phyloP scores from a whole-genome alignment of 2,113 vertebrate genomes.

The Peucedramus taeniatus region DNA sequence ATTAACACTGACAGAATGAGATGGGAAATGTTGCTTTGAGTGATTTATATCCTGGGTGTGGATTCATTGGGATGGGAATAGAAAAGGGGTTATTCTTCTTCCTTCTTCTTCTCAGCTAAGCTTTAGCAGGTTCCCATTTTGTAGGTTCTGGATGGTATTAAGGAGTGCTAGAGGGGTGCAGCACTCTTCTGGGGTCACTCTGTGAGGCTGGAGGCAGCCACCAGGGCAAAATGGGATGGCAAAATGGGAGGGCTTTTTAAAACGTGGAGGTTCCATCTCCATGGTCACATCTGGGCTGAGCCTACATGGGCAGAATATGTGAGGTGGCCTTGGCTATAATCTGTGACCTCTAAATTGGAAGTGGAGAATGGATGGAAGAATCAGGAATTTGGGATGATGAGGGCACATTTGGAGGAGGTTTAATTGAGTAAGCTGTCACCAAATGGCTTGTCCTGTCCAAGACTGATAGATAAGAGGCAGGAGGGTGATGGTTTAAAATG shows the following conservation, averaged over 20 bases:
- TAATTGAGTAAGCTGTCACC: slow-evolving; percentile 17
- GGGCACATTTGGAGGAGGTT: background rate
- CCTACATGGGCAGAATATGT: rapidly evolving
- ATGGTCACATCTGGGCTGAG: background rate
- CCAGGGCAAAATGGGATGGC: background rate
- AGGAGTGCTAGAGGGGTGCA: background rate
- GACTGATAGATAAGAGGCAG: background rate
- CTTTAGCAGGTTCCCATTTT: background rate
- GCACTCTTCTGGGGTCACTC: rapidly evolving
- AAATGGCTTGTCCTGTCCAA: slow-evolving; percentile 24
- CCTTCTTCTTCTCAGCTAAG: background rate
- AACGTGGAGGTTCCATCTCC: background rate
- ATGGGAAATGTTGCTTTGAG: background rate
- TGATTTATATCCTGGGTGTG: background rate
- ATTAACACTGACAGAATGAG: background rate
- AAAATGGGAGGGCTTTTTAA: no score
- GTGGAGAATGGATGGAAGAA: background rate
- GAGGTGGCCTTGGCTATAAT: rapidly evolving
- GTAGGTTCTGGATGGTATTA: background rate
- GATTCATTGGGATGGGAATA: background rate
- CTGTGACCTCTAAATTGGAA: background rate
- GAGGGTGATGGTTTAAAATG: background rate
- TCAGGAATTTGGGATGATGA: background rate
- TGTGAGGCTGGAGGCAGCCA: background rate
- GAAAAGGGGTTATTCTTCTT: background rate